Evolutionary conservation across 2,888 invertebrate species (phyloP).

Genomic region (Syritta pipiens): DNA sequence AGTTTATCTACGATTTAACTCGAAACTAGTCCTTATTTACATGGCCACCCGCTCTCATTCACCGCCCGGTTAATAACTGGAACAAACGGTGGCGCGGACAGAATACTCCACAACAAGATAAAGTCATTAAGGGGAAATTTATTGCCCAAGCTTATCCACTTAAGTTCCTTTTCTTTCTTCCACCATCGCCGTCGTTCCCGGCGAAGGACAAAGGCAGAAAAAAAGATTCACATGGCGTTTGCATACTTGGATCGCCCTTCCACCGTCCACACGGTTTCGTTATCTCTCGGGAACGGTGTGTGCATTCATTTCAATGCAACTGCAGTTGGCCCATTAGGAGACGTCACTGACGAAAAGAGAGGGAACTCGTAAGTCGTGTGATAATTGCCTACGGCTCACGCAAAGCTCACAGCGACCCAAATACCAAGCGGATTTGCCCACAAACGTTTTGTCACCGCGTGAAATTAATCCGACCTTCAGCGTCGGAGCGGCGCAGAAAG

Average conservation of each 20-base stretch:
- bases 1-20: no score
- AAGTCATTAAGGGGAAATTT: slow-evolving; percentile 51
- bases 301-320: slow-evolving; percentile 25
- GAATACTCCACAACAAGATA: slow-evolving; percentile 26
- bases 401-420: not conserved
- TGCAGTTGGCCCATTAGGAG: no score
- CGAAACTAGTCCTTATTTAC: no score
- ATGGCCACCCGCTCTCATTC: no score
- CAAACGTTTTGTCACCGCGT: not conserved
- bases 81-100: slow-evolving; percentile 19
- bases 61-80: slow-evolving; percentile 4
- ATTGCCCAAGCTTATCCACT: slow-evolving; percentile 34
- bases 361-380: no score
- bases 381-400: no score
- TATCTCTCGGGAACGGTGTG: slow-evolving; percentile 24
- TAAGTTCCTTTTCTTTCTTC: slow-evolving; percentile 1
- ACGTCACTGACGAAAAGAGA: no score
- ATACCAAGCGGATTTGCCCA: not conserved
- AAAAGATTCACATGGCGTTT: slow-evolving; percentile 24
- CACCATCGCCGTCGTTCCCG: not conserved
- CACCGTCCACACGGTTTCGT: slow-evolving; percentile 10
- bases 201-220: not conserved
- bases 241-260: slow-evolving; percentile 11
- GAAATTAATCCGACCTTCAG: slow-evolving; percentile 8
- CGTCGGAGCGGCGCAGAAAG: no score